A percentile compares a stretch with the other conserved stretches of the same genome.
These are phyloP conservation scores for Gnathochromis pfefferi DNA, from an alignment of 2,113 vertebrate species.

Conservation along the genomic window DNA sequence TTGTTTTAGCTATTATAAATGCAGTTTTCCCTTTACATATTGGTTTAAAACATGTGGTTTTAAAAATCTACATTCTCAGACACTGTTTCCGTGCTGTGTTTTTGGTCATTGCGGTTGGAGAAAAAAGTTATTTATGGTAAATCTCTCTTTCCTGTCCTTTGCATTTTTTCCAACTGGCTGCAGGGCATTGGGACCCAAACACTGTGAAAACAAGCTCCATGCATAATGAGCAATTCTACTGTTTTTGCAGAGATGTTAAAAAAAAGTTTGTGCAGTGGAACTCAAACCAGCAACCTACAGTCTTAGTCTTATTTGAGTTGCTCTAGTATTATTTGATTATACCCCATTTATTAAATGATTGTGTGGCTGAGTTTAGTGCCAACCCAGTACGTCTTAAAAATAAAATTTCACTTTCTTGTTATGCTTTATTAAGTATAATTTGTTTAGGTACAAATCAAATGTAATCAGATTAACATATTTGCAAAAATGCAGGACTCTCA, in stretches of 20 bases:
- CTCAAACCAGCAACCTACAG: neutral
- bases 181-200: neutral
- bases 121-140: neutral
- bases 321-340: neutral
- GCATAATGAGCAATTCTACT: neutral
- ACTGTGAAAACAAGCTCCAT: neutral
- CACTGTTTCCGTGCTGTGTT: neutral
- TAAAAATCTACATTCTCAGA: neutral
- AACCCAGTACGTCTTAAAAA: neutral
- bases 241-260: neutral
- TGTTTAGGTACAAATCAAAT: neutral
- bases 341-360: neutral
- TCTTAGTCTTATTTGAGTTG: neutral
- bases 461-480: neutral
- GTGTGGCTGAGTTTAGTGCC: neutral
- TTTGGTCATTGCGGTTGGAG: neutral
- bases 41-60: neutral
- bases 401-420: neutral
- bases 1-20: neutral
- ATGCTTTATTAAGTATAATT: neutral
- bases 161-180: neutral
- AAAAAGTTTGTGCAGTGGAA: neutral
- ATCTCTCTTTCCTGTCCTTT: neutral
- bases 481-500: neutral
- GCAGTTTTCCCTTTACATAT: neutral